Conservation (phyloP, 2,888 invertebrate genomes). For the Esperia sulphurella region DNA sequence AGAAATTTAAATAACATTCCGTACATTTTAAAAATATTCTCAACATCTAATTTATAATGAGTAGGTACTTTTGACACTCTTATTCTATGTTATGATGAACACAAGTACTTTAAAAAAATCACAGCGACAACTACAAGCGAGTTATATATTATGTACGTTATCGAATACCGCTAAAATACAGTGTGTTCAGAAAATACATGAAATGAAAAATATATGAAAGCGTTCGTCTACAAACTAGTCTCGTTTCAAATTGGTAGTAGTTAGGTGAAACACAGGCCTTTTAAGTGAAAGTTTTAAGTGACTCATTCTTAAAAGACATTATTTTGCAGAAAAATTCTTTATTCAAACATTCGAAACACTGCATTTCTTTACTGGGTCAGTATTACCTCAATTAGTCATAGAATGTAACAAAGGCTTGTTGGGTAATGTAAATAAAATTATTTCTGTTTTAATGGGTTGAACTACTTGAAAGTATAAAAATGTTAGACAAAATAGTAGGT, state of each 20-base stretch:
- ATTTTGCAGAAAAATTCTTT: too few relatives aligned
- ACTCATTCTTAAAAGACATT: conserved; percentile 32
- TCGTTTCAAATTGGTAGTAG: conserved; percentile 16
- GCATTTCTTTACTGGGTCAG: conserved; percentile 32
- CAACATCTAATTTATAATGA: neutral
- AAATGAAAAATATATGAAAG: neutral
- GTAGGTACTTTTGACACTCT: neutral
- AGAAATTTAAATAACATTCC: neutral
- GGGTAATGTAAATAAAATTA: neutral
- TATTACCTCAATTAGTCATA: conserved; percentile 42
- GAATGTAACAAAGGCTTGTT: conserved; percentile 23
- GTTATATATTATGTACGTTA: neutral
- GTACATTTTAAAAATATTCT: neutral
- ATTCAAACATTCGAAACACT: neutral
- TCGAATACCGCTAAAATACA: conserved; percentile 23
- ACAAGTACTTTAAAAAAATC: neutral
- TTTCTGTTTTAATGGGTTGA: too few relatives aligned
- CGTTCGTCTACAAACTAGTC: conserved; percentile 16
- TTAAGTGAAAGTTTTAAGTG: conserved; percentile 52
- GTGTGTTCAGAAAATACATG: conserved; percentile 29
- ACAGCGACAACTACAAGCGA: neutral
- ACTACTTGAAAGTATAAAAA: too few relatives aligned
- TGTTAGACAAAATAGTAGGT: too few relatives aligned
- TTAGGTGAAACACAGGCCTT: conserved; percentile 28
- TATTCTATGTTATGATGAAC: neutral